These are phyloP conservation scores for Indri indri DNA, from an alignment of 2,113 vertebrate species.

Conservation along the genomic window DNA sequence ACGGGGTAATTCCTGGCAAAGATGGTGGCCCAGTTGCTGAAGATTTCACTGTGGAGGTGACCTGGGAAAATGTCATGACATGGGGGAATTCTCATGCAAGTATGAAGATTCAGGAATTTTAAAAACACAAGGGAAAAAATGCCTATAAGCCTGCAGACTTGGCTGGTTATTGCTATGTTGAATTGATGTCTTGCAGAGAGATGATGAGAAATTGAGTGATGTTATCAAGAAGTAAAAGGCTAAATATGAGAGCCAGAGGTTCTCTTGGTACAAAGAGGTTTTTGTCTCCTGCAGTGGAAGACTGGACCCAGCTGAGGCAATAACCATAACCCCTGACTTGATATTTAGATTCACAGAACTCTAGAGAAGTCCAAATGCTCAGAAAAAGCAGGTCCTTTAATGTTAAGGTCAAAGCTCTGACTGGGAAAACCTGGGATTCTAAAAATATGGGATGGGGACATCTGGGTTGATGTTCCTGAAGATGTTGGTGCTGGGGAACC, in stretches of 20 bases:
- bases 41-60: not conserved
- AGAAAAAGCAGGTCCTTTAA: not conserved
- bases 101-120: not conserved
- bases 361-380: not conserved
- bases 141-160: not conserved
- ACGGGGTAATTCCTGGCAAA: not conserved
- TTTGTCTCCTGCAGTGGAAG: not conserved
- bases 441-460: not conserved
- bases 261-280: not conserved
- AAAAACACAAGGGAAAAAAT: not conserved
- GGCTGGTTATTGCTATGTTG: not conserved
- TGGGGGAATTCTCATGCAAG: not conserved
- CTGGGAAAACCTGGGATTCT: not conserved
- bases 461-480: not conserved
- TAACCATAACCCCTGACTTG: not conserved
- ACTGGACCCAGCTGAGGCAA: not conserved
- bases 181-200: not conserved
- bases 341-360: not conserved
- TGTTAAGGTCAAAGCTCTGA: not conserved
- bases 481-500: not conserved
- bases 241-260: not conserved
- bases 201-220: not conserved
- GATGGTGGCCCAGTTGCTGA: not conserved
- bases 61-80: not conserved
- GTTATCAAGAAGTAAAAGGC: not conserved